Evolutionary conservation across 2,888 invertebrate genomes (phyloP).

Genomic region (Epinotia ramella): DNA sequence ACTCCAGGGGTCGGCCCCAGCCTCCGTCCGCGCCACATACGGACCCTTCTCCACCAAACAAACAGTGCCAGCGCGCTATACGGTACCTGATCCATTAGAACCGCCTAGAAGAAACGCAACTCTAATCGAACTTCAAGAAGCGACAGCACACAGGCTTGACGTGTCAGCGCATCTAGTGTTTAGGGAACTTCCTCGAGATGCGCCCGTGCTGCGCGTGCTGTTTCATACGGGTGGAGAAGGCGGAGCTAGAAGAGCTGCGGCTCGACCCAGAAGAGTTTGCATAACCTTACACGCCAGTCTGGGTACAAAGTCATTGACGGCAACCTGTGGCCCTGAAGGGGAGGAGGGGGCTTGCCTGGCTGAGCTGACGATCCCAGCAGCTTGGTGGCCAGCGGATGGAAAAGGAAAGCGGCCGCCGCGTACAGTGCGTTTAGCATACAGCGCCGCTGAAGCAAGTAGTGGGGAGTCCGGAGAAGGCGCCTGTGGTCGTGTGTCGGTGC

Average conservation of each 20-base stretch:
- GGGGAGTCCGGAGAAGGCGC: constrained; percentile 88
- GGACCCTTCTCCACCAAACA: constrained; percentile 98
- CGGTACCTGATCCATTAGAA: constrained; percentile 93
- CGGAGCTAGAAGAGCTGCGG: constrained; percentile 89
- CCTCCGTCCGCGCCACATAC: constrained; percentile 95
- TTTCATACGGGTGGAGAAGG: constrained; percentile 96
- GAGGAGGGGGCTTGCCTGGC: constrained; percentile 97
- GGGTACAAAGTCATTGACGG: constrained; percentile 87
- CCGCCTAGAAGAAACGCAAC: constrained; percentile 85
- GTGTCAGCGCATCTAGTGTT: constrained; percentile 98
- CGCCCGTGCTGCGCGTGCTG: constrained; percentile 95
- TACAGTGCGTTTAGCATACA: constrained; percentile 93
- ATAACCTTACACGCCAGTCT: constrained; percentile 91
- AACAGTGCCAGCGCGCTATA: constrained; percentile 95
- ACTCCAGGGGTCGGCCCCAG: constrained; percentile 95
- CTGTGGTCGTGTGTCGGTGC: constrained; percentile 89
- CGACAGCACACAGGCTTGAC: constrained; percentile 91
- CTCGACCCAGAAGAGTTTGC: constrained; percentile 90
- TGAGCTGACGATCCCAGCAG: constrained; percentile 93
- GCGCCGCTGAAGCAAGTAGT: constrained; percentile 93
- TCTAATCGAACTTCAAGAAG: constrained; percentile 85
- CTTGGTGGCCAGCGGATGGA: constrained; percentile 94
- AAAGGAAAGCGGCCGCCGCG: constrained; percentile 88
- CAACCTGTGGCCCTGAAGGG: constrained; percentile 97
- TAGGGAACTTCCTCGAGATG: constrained; percentile 93